Evolutionary conservation across 2,113 vertebrate genomes (phyloP), one percentile per base, ranked within the genome.

Genomic region (Ciconia boyciana): DNA sequence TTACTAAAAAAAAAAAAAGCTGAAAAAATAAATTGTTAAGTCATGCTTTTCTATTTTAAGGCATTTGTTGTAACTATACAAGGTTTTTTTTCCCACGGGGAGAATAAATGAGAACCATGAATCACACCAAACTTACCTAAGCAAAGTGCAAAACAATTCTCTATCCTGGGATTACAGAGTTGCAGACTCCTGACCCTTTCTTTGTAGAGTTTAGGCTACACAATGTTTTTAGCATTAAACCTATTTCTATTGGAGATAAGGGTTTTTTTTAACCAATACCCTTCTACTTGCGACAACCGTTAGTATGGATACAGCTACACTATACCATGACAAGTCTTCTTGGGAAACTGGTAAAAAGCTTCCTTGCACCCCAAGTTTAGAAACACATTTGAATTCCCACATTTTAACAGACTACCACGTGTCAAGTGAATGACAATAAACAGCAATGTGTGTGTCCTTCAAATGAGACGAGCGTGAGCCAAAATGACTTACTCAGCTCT

Each of bases 11-110:
- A 39, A 39, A 39, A 39, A 61, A 36, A 52, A 6, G 2, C 29
- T 62, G 8, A 76, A 92, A 57, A 89, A 82, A 93, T 36, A 83
- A 66, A 82, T 82, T 91, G 57, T 72, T 62, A 87, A 70, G 70
- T 91, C 83, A 91, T 26, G 58, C 17, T 85, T 92, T 81, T 52
- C 83, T 90, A 89, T 95, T 93, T 97, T 86, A 83, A 96, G 80
- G 15, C 36, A 64, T 82, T 94, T 92, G 25, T 69, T 89, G 52
- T 93, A 95, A 85, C 57, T 64, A 34, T 18, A 61, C 21, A 85
- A 70, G 82, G n/a, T 1, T 44, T 41, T 96, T 51, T 89, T 84
- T 10, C 58, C 75, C 71, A 46, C 5, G 9, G 46, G 58, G 82
- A 57, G 51, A 80, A 72, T 65, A 96, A 89, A 78, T 48, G 74